Base-by-base conservation (phyloP, 2,888 invertebrate species). In the Cybosia mesomella region DNA sequence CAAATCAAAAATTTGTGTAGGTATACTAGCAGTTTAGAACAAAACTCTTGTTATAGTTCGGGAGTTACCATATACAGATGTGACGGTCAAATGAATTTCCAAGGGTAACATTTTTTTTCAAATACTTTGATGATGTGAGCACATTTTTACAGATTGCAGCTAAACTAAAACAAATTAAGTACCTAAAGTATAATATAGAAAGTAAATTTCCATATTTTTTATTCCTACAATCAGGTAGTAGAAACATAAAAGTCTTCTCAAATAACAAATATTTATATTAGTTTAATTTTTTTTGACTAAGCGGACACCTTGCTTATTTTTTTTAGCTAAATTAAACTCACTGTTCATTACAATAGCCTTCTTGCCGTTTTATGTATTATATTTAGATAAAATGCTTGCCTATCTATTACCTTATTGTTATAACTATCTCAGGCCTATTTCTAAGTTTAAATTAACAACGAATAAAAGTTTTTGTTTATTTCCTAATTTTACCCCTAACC, bases 351-450 rank as follows among this genome's bases (percentile, higher is more conserved):
- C 8, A 49, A 18, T 49, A 49, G n/a, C n/a, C n/a, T 49, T 49
- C n/a, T 49, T 49, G 49, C 49, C 49, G 18, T 49, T 49, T 9
- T 49, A n/a, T 49, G 3, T 43, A 43, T 5, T n/a, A n/a, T n/a
- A 49, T 49, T n/a, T 49, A 49, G 49, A 49, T 49, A n/a, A 49
- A 49, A 49, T 49, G 2, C 49, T 49, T 49, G 49, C 49, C 58
- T 59, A 22, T 34, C 10, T 24, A 39, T 39, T 18, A 21, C 8
- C 15, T n/a, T 58, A 22, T 59, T 49, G 8, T 11, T 24, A 22
- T 18, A 39, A 59, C 22, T 10, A 24, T 22, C 18, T 10, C 39
- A 59, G 15, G 8, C 21, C 36, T 21, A 59, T 34, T 39, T 59
- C 11, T 15, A 59, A 39, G 9, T 39, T 10, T 24, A 15, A 21